These are phyloP conservation scores for Bhutanitis thaidina DNA, from an alignment of 2,888 invertebrate genomes.

Conservation along the genomic window DNA sequence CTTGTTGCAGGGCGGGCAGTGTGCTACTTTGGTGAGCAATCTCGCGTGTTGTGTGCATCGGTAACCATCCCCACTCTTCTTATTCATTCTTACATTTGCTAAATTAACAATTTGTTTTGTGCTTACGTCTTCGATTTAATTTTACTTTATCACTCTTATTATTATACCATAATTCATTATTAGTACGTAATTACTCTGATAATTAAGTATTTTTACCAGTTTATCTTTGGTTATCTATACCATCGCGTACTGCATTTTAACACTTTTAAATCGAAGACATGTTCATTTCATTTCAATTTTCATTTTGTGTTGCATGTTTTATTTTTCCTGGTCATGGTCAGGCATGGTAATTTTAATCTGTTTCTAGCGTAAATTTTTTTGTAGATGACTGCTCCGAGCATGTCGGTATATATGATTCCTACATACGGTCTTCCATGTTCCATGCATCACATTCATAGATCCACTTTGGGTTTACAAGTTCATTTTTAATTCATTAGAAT, in stretches of 20 bases:
- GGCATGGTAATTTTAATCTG: conserved; percentile 38
- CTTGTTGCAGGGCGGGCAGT: conserved; percentile 92
- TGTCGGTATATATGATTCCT: conserved; percentile 17
- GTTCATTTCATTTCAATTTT: conserved; percentile 41
- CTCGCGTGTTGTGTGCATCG: conserved; percentile 97
- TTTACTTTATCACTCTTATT: neutral
- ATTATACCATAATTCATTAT: neutral
- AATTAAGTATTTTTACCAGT: too few species aligned
- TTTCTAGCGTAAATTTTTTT: conserved; percentile 4
- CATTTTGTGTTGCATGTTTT: conserved; percentile 67
- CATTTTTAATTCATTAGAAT: conserved; percentile 20
- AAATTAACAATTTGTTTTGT: conserved; percentile 65
- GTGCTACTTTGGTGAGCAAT: conserved; percentile 97
- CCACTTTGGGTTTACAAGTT: conserved; percentile 13
- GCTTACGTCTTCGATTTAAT: conserved; percentile 54
- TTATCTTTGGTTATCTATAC: too few species aligned
- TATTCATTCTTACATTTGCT: conserved; percentile 76
- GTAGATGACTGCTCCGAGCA: conserved; percentile 12
- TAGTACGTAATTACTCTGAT: too few species aligned
- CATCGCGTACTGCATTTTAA: too few species aligned
- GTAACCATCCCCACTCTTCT: conserved; percentile 91
- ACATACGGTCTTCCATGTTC: conserved; percentile 20
- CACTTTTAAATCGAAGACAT: conserved; percentile 48
- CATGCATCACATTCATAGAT: conserved; percentile 15
- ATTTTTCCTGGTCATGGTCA: conserved; percentile 43